phyloP scores from a whole-genome alignment of 2,113 vertebrate genomes.

The Chrysemys picta region DNA sequence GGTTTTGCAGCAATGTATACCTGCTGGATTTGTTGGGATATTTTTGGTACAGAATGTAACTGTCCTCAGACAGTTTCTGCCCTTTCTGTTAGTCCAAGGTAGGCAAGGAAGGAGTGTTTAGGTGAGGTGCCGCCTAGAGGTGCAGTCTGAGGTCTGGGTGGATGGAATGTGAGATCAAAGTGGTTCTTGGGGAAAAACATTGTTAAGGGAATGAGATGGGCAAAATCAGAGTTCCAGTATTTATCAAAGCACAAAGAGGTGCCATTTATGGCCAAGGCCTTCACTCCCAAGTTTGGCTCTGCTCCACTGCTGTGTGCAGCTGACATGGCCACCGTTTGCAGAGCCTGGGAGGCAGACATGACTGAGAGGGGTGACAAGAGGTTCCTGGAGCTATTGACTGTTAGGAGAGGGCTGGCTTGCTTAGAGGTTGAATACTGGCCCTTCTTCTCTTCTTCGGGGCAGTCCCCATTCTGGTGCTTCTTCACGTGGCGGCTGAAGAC shows the following conservation, averaged over 20 bases:
- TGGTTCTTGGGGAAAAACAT: slow-evolving; percentile 93
- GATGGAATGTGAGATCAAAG: slow-evolving; percentile 92
- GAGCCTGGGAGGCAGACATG: slow-evolving; percentile 95
- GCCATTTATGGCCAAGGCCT: slow-evolving; percentile 84
- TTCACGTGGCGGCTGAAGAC: slow-evolving; percentile 98
- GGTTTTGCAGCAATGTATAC: slow-evolving; percentile 83
- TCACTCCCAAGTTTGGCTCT: slow-evolving; percentile 79
- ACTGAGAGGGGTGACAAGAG: slow-evolving; percentile 90
- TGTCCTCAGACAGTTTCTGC: slow-evolving; percentile 92
- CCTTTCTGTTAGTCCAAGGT: slow-evolving; percentile 95
- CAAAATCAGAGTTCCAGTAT: slow-evolving; percentile 94
- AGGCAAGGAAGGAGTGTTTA: slow-evolving; percentile 99
- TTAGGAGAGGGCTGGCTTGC: slow-evolving; percentile 74
- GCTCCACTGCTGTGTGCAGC: slow-evolving; percentile 81
- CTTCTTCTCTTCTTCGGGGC: slow-evolving; percentile 82
- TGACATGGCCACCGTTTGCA: slow-evolving; percentile 94
- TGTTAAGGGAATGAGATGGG: slow-evolving; percentile 97
- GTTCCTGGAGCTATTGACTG: slow-evolving; percentile 84
- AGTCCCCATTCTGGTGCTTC: slow-evolving; percentile 92
- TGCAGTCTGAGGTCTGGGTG: slow-evolving; percentile 85
- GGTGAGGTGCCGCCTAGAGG: slow-evolving; percentile 84
- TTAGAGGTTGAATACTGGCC: slow-evolving; percentile 72
- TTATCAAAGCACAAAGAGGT: slow-evolving; percentile 86
- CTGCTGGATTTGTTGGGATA: slow-evolving; percentile 74
- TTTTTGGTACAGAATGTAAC: slow-evolving; percentile 82